A percentile compares a stretch with the other conserved stretches of the same genome.
Evolutionary conservation across 2,113 vertebrate genomes (phyloP).

Genomic region (Colossoma macropomum): DNA sequence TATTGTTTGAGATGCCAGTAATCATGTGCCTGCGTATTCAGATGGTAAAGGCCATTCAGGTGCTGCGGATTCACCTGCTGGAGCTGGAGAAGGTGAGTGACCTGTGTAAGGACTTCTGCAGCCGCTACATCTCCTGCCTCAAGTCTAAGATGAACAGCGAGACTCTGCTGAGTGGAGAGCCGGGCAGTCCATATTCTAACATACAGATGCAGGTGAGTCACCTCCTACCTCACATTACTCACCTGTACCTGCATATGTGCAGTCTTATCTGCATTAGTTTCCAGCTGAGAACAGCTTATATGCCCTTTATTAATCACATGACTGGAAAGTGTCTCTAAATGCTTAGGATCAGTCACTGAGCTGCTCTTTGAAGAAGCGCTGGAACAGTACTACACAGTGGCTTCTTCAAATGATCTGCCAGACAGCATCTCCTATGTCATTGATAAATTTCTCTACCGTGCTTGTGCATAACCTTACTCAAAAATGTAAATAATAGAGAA

Average conservation of each 20-base stretch:
- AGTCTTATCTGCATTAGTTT: too few species aligned
- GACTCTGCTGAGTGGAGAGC: conserved; percentile 93
- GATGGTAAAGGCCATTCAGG: conserved; percentile 92
- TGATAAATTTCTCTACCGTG: background rate
- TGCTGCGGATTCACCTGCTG: conserved; percentile 87
- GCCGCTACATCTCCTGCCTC: conserved; percentile 90
- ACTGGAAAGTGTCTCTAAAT: too few species aligned
- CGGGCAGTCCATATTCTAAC: conserved; percentile 92
- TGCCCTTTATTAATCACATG: too few species aligned
- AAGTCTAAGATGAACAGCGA: conserved; percentile 92
- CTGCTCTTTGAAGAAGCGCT: too few species aligned
- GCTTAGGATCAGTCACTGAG: too few species aligned
- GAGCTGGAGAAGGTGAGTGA: conserved; percentile 90
- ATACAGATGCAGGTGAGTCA: conserved; percentile 72
- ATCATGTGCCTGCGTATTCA: conserved; percentile 43
- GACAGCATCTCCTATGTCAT: too few species aligned
- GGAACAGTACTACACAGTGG: too few species aligned
- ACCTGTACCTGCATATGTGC: background rate
- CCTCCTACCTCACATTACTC: background rate
- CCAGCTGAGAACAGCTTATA: too few species aligned
- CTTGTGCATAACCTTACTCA: background rate
- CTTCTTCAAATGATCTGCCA: too few species aligned
- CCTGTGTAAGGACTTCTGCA: conserved; percentile 91
- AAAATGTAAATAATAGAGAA: too few species aligned
- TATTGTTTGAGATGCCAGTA: background rate